Evolutionary conservation across 1,140 invertebrate genomes (phyloP).

Genomic region (Venustaconcha ellipsiformis): DNA sequence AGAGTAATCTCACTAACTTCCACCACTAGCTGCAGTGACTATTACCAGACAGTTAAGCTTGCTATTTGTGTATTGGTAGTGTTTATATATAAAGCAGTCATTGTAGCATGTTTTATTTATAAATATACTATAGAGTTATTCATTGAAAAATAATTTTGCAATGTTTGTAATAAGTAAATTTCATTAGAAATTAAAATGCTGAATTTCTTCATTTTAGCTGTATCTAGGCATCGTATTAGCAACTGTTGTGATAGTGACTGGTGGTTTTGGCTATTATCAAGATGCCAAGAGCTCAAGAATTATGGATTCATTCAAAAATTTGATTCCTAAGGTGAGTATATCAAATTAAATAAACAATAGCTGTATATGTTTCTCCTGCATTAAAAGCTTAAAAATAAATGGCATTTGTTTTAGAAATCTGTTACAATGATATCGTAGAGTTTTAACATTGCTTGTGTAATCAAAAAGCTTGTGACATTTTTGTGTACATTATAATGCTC

Average conservation of each 20-base stretch:
- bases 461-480: no score
- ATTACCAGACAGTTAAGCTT: background rate
- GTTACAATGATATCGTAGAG: no score
- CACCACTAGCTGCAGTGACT: background rate
- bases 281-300: conserved; percentile 68
- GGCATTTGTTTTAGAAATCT: no score
- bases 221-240: conserved; percentile 70
- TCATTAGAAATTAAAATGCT: no score
- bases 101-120: background rate
- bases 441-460: no score
- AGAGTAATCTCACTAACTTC: no score
- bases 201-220: conserved; percentile 45
- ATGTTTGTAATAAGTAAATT: background rate
- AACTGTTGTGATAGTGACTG: conserved; percentile 68
- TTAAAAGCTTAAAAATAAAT: no score
- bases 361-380: no score
- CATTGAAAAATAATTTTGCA: background rate
- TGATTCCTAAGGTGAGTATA: conserved; percentile 64
- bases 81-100: background rate
- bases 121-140: background rate
- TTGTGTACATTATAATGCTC: no score
- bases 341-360: background rate
- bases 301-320: conserved; percentile 70
- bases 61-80: background rate
- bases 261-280: conserved; percentile 69